phyloP scores from a whole-genome alignment of 2,113 vertebrate species.

The Gymnobelideus leadbeateri region DNA sequence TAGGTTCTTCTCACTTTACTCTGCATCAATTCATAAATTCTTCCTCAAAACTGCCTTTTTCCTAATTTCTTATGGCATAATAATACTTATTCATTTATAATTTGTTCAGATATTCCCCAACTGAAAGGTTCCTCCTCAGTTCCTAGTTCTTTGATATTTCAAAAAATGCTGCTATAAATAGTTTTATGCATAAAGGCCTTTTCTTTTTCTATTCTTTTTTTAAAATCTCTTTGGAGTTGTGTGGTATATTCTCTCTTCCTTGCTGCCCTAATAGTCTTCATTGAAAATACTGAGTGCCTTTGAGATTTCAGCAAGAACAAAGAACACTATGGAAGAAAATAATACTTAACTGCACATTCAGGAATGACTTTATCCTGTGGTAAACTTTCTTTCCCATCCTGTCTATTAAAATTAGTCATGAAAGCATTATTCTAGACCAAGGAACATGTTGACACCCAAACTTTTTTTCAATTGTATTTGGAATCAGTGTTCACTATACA shows the following conservation, averaged over 20 bases:
- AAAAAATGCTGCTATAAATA: not conserved
- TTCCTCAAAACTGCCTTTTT: not conserved
- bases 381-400: not conserved
- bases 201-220: not conserved
- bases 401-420: not conserved
- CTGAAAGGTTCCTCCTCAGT: not conserved
- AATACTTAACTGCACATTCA: not conserved
- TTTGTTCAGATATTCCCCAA: not conserved
- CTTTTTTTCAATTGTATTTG: not conserved
- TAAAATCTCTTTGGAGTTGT: not conserved
- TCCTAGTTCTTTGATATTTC: not conserved
- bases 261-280: not conserved
- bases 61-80: not conserved
- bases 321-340: not conserved
- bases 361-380: not conserved
- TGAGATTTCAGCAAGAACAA: not conserved
- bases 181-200: too few species aligned
- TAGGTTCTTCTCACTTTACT: not conserved
- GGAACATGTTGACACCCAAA: not conserved
- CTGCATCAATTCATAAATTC: not conserved
- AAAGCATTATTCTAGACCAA: not conserved
- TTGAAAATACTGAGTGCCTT: not conserved
- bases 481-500: not conserved
- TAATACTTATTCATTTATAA: not conserved
- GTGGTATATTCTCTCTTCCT: not conserved